A percentile compares a stretch with the other conserved stretches of the same genome.
phyloP scores from a whole-genome alignment of 2,888 invertebrate genomes.

The Drosophila atripex region DNA sequence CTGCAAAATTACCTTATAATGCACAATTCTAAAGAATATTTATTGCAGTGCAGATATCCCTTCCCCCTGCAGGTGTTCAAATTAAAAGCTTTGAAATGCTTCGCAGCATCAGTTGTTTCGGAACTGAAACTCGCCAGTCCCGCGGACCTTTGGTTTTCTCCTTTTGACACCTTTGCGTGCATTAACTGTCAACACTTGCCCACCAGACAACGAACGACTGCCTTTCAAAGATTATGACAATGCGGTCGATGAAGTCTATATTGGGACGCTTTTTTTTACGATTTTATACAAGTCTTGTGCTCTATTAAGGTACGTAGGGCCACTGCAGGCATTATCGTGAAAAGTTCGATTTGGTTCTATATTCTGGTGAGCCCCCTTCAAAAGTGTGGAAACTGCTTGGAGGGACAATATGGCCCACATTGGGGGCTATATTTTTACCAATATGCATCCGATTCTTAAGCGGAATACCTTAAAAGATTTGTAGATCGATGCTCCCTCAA shows the following conservation, averaged over 20 bases:
- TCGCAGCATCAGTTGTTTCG: slow-evolving; percentile 21
- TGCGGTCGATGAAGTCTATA: slow-evolving; percentile 23
- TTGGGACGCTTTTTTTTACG: neutral
- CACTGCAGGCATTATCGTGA: too few species aligned
- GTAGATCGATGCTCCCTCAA: too few species aligned
- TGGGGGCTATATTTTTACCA: too few species aligned
- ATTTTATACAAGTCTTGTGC: neutral
- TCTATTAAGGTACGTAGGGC: too few species aligned
- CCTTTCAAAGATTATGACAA: slow-evolving; percentile 47
- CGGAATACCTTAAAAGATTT: too few species aligned
- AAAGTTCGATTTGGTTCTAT: too few species aligned
- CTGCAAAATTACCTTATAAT: neutral
- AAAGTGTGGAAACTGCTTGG: too few species aligned
- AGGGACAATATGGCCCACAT: too few species aligned
- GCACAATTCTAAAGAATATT: neutral
- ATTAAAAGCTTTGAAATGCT: slow-evolving; percentile 38
- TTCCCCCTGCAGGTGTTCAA: slow-evolving; percentile 11
- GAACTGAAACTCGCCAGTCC: slow-evolving; percentile 15
- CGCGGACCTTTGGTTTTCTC: slow-evolving; percentile 20
- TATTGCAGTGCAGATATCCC: neutral
- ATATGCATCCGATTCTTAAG: too few species aligned
- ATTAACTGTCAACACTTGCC: slow-evolving; percentile 53
- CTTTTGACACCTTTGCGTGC: slow-evolving; percentile 42
- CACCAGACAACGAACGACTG: slow-evolving; percentile 20
- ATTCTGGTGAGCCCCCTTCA: too few species aligned